Conservation (phyloP, 1,140 invertebrate species). For the Gerris buenoi region DNA sequence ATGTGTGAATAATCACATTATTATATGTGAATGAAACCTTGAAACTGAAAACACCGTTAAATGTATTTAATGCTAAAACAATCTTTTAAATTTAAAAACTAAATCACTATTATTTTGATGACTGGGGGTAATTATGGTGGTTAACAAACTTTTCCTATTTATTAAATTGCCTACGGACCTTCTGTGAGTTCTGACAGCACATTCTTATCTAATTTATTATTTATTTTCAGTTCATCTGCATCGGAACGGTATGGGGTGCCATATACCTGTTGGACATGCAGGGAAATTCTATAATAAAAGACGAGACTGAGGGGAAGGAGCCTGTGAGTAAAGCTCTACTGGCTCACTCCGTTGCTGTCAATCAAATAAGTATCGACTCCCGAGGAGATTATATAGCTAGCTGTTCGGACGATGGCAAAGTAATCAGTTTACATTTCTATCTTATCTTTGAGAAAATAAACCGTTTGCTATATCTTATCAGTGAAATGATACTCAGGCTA, state of each 20-base stretch:
- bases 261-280: slow-evolving; percentile 84
- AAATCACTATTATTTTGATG: too few relatives aligned
- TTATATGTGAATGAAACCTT: too few relatives aligned
- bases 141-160: too few relatives aligned
- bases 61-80: too few relatives aligned
- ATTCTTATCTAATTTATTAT: neutral
- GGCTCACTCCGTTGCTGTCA: slow-evolving; percentile 75
- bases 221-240: slow-evolving; percentile 58
- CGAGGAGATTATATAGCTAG: slow-evolving; percentile 85
- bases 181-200: too few relatives aligned
- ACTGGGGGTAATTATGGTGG: too few relatives aligned
- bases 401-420: slow-evolving; percentile 87
- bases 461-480: too few relatives aligned
- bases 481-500: too few relatives aligned
- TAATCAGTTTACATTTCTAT: slow-evolving; percentile 29
- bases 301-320: neutral
- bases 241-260: slow-evolving; percentile 80
- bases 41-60: too few relatives aligned
- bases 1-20: too few relatives aligned
- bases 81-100: too few relatives aligned
- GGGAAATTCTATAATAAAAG: slow-evolving; percentile 53
- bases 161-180: too few relatives aligned
- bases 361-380: slow-evolving; percentile 83
- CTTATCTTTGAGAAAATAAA: neutral
- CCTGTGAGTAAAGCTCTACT: slow-evolving; percentile 45